phyloP scores from a whole-genome alignment of 2,113 vertebrate species.

The Eubucco bourcierii region DNA sequence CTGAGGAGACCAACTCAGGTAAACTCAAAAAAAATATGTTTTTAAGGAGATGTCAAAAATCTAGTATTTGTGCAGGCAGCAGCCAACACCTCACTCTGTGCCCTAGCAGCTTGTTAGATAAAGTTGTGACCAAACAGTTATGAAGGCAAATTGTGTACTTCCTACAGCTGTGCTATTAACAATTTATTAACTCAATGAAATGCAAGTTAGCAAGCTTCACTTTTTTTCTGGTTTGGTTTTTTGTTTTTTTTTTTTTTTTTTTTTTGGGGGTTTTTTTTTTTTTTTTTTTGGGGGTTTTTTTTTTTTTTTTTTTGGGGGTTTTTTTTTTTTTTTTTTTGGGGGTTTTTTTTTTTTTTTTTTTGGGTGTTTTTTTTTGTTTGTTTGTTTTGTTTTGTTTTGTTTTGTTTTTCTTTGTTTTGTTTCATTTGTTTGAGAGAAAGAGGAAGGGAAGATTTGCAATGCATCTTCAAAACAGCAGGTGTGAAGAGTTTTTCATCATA shows the following conservation, averaged over 20 bases:
- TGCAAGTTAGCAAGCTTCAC: not conserved
- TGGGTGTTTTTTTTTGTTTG: too few species aligned
- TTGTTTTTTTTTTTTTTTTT: too few species aligned
- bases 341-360: too few species aligned
- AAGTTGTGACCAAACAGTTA: not conserved
- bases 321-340: too few species aligned
- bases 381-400: not conserved
- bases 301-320: too few species aligned
- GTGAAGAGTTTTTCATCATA: constrained; percentile 26
- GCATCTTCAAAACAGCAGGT: constrained; percentile 53
- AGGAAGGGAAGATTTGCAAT: not conserved
- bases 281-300: too few species aligned
- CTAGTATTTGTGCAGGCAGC: not conserved
- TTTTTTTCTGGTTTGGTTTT: not conserved
- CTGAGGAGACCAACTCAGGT: constrained; percentile 88
- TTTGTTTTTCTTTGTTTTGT: not conserved
- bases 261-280: too few species aligned
- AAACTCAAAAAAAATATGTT: constrained; percentile 43
- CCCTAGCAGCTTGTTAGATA: not conserved
- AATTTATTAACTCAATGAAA: not conserved
- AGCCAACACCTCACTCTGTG: not conserved
- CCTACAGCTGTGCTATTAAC: not conserved
- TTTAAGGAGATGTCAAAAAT: constrained; percentile 14
- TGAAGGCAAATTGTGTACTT: fast-evolving
- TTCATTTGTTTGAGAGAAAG: not conserved